A percentile compares a stretch with the other conserved stretches of the same genome.
Evolutionary conservation across 2,888 invertebrate genomes (phyloP).

Genomic region (Torymus tubicola): DNA sequence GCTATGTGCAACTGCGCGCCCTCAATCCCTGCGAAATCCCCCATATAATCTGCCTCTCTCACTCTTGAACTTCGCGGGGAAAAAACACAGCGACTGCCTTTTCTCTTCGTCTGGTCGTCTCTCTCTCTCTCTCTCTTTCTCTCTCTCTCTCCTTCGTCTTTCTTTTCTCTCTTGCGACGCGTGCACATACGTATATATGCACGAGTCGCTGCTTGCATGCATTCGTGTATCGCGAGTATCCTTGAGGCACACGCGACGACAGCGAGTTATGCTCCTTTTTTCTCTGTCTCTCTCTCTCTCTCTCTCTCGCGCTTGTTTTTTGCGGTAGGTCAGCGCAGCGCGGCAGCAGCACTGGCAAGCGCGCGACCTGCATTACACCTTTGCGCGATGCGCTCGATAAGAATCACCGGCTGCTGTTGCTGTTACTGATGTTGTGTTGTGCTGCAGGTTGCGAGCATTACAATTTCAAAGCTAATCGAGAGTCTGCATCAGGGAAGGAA

Average conservation of each 20-base stretch:
- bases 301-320: too few species aligned
- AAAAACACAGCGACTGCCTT: neutral
- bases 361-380: neutral
- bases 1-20: constrained; percentile 37
- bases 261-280: too few species aligned
- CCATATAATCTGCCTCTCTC: constrained; percentile 41
- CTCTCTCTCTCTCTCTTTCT: constrained; percentile 1
- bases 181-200: too few species aligned
- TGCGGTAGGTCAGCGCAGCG: too few species aligned
- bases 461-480: too few species aligned
- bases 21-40: constrained; percentile 52
- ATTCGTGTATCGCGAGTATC: constrained; percentile 1
- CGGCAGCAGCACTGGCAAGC: neutral
- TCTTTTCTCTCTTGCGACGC: neutral
- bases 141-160: neutral
- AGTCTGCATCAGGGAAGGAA: too few species aligned
- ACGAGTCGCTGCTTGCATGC: too few species aligned
- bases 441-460: too few species aligned
- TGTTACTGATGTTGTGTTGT: too few species aligned
- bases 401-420: too few species aligned
- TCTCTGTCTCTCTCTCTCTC: too few species aligned
- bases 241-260: constrained; percentile 3
- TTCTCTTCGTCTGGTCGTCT: neutral
- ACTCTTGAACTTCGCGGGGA: constrained; percentile 51
- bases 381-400: too few species aligned